Conservation (phyloP, 2,797 vertebrate species). For the Manis crassicaudata region DNA sequence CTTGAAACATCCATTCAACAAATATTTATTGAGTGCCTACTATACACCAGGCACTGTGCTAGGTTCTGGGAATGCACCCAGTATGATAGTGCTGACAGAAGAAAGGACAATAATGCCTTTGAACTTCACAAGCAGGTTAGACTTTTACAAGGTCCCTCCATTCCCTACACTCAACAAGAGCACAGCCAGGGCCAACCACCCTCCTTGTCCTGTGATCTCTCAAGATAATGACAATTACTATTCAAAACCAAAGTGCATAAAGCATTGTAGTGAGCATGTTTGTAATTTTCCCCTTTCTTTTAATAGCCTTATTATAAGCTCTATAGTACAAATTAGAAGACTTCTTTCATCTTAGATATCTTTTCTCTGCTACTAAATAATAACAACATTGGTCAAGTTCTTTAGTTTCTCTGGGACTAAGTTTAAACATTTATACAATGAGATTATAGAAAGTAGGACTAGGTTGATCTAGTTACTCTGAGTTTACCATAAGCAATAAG, state of each 20-base stretch:
- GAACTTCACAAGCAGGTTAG: background rate
- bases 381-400: background rate
- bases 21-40: background rate
- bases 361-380: slow-evolving; percentile 33
- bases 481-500: background rate
- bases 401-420: slow-evolving; percentile 11
- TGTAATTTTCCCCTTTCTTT: background rate
- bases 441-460: background rate
- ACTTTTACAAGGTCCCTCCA: background rate
- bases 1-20: background rate
- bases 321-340: slow-evolving; percentile 15
- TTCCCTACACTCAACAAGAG: background rate
- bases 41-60: background rate
- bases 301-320: background rate
- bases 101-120: background rate
- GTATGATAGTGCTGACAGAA: background rate
- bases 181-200: background rate
- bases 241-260: background rate
- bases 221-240: background rate
- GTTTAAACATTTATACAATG: slow-evolving; percentile 47
- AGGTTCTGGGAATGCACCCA: background rate
- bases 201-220: background rate
- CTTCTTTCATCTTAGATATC: background rate
- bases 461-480: background rate
- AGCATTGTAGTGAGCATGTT: background rate